Base-by-base conservation (phyloP, 1,140 invertebrate genomes). In the Zaprionus nigranus region DNA sequence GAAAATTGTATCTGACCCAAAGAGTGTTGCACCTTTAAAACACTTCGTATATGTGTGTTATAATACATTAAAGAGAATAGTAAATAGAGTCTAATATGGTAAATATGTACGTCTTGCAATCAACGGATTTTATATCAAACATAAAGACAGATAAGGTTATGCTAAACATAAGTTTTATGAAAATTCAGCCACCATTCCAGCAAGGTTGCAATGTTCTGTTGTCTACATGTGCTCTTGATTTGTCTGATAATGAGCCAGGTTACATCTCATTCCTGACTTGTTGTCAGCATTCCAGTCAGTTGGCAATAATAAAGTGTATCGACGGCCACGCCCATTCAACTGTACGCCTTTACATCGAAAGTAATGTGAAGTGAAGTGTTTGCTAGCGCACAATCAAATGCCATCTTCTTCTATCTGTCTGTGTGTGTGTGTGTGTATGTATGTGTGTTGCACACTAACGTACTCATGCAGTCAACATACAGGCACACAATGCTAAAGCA, bases 221-320 rank as follows among this genome's bases (percentile, higher is more conserved):
- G 28, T n/a, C 22, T 34, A 60, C 28, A 68, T n/a, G 24, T 68
- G 65, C 56, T 28, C 34, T 73, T 66, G 66, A 64, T 73, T 78
- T 65, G 20, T 58, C 34, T 56, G 61, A 51, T 46, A 57, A 72
- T 66, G 68, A 66, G 36, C 51, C 59, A 40, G 51, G 61, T 63
- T n/a, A 20, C 11, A n/a, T 65, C 36, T 38, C 30, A 1, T 58
- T 56, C n/a, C n/a, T 56, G 24, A 56, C 28, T 51, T 20, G 30
- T 13, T 57, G 46, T 68, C 64, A 71, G 54, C 66, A 78, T 66
- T 81, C 81, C 81, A 83, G 49, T 81, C 83, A 62, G 28, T 75
- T 81, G 84, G 81, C 72, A 78, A 75, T 87, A 87, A 88, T 74
- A 81, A 87, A 83, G 71, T 75, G 78, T 83, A 88, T 84, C 84